Conservation (phyloP, 2,888 invertebrate genomes). For the Tenodera sinensis region DNA sequence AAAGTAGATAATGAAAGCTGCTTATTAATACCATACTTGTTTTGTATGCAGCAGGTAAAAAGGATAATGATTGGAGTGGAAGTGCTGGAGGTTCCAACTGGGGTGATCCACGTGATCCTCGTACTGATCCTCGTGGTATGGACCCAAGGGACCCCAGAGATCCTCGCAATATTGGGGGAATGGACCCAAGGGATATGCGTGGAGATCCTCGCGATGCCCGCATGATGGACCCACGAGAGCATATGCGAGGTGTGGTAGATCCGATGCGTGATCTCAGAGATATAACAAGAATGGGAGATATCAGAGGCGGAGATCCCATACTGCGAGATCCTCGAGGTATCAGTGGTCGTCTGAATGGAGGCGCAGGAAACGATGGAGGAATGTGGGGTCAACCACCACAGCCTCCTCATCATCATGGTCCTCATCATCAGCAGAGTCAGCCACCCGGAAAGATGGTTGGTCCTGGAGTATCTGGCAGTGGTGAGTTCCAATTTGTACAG, state of each 20-base stretch:
- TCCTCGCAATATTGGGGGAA: slow-evolving; percentile 37
- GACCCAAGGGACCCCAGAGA: slow-evolving; percentile 54
- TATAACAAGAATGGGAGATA: slow-evolving; percentile 47
- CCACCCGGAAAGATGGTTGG: slow-evolving; percentile 44
- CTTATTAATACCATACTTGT: not conserved
- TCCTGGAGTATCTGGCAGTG: slow-evolving; percentile 43
- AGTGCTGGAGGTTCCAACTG: slow-evolving; percentile 48
- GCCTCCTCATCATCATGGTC: slow-evolving; percentile 50
- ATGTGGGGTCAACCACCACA: slow-evolving; percentile 67
- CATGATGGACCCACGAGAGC: slow-evolving; percentile 45
- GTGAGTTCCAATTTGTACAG: slow-evolving; percentile 14
- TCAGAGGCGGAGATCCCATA: slow-evolving; percentile 50
- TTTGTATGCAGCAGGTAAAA: slow-evolving; percentile 42
- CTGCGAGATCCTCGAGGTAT: slow-evolving; percentile 73
- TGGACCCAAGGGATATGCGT: slow-evolving; percentile 57
- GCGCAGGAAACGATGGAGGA: slow-evolving; percentile 52
- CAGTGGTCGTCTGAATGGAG: slow-evolving; percentile 77
- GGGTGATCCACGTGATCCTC: slow-evolving; percentile 38
- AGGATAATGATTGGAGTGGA: slow-evolving; percentile 60
- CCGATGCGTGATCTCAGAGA: slow-evolving; percentile 38
- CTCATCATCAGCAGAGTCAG: slow-evolving; percentile 48
- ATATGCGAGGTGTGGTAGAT: slow-evolving; percentile 46
- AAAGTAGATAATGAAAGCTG: no score
- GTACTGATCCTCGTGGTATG: slow-evolving; percentile 51
- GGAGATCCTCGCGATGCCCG: slow-evolving; percentile 41